Percentiles rank a stretch among this genome's conserved stretches.
Conservation (phyloP, 2,113 vertebrate species). For the Hippolais icterina region DNA sequence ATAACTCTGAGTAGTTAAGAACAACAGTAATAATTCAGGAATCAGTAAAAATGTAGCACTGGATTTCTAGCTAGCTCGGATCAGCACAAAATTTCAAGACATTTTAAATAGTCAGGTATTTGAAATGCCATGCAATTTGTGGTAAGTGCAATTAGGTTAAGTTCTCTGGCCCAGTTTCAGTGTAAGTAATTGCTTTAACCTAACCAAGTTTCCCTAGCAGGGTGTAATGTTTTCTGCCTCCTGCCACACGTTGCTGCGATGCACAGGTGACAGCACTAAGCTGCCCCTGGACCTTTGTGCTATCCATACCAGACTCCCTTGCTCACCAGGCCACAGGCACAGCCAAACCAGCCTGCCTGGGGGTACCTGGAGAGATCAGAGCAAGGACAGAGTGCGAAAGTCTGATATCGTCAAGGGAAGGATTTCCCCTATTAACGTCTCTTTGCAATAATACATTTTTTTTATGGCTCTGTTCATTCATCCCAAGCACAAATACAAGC, state of each 20-base stretch:
- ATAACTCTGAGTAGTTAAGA: not conserved
- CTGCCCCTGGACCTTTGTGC: not conserved
- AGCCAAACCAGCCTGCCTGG: not conserved
- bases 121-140: not conserved
- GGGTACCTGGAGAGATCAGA: not conserved
- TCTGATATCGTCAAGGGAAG: not conserved
- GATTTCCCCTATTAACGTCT: not conserved
- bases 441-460: not conserved
- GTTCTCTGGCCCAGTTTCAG: not conserved
- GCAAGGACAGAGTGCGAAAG: accelerated
- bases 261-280: not conserved
- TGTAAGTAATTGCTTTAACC: not conserved
- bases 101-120: not conserved
- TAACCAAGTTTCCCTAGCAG: not conserved
- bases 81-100: not conserved
- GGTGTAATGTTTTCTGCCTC: not conserved
- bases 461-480: not conserved
- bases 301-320: not conserved
- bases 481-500: not conserved
- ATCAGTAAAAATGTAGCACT: not conserved
- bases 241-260: accelerated
- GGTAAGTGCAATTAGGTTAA: not conserved
- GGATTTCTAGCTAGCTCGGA: not conserved
- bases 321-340: not conserved
- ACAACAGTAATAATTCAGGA: not conserved